Conservation (phyloP, 1,140 invertebrate species). For the Drusus annulatus region DNA sequence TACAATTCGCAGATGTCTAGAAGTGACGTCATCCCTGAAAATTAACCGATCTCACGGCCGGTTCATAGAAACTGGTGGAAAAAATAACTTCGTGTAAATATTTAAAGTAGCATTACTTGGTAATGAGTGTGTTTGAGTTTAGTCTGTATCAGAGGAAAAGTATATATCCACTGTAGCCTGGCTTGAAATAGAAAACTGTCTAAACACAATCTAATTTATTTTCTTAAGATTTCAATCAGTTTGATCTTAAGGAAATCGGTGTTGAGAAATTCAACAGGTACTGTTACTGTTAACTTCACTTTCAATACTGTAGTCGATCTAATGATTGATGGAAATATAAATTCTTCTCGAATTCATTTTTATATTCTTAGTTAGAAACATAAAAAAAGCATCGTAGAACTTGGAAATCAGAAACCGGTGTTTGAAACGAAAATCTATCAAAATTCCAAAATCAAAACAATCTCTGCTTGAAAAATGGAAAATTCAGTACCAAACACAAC, state of each 20-base stretch:
- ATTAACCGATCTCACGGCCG: not conserved
- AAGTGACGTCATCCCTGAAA: constrained; percentile 18
- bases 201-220: not conserved
- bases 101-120: constrained; percentile 9
- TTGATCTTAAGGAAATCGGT: not conserved
- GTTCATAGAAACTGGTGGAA: not conserved
- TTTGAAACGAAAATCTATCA: too few species aligned
- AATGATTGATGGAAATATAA: too few species aligned
- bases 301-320: too few species aligned
- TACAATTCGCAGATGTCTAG: constrained; percentile 8
- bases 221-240: not conserved
- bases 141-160: not conserved
- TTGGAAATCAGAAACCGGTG: too few species aligned
- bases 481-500: too few species aligned
- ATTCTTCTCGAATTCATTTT: too few species aligned
- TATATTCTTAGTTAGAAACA: too few species aligned
- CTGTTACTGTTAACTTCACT: too few species aligned
- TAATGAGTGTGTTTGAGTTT: constrained; percentile 9
- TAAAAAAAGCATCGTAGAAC: too few species aligned
- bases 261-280: constrained; percentile 12
- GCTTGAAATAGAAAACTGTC: constrained; percentile 10
- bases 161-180: not conserved
- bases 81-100: constrained; percentile 16
- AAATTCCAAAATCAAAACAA: too few species aligned
- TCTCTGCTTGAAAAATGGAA: too few species aligned